These are phyloP conservation scores for Gryon sp. DNA, from an alignment of 1,140 invertebrate species.

Conservation along the genomic window DNA sequence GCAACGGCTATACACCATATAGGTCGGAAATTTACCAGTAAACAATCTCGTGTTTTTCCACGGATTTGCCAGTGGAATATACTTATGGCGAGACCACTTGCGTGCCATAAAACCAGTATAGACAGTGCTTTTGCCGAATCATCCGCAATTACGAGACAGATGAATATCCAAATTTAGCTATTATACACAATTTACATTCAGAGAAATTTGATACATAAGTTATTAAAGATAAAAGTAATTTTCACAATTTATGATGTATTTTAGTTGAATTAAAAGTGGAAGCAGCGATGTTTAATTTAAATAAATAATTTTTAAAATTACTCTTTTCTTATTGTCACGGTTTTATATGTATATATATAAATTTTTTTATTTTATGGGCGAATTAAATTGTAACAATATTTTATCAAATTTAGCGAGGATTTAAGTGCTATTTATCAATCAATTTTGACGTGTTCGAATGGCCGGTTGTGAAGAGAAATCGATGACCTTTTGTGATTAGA, in stretches of 20 bases:
- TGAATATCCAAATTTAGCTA: constrained; percentile 53
- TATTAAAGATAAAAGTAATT: no score
- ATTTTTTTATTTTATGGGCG: no score
- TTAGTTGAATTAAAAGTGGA: no score
- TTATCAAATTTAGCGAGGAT: neutral
- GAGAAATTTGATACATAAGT: no score
- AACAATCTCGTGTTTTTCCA: constrained; percentile 67
- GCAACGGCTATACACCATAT: constrained; percentile 53
- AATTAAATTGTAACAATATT: constrained; percentile 10
- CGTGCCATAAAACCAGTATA: constrained; percentile 41
- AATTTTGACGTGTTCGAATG: constrained; percentile 20
- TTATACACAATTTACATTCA: no score
- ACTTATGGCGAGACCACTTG: constrained; percentile 35
- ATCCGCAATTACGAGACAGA: constrained; percentile 55
- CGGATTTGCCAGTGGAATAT: constrained; percentile 42
- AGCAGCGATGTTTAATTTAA: no score
- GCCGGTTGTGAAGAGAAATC: constrained; percentile 32
- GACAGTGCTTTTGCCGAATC: constrained; percentile 47
- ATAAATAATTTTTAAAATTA: no score
- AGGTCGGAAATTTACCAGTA: constrained; percentile 70
- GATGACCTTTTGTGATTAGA: constrained; percentile 26
- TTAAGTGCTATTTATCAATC: constrained; percentile 21
- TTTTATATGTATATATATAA: no score
- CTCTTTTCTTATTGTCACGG: no score
- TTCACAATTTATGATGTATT: no score